These are phyloP conservation scores for Alloplasta piceator DNA, from an alignment of 2,888 invertebrate species.

Conservation along the genomic window DNA sequence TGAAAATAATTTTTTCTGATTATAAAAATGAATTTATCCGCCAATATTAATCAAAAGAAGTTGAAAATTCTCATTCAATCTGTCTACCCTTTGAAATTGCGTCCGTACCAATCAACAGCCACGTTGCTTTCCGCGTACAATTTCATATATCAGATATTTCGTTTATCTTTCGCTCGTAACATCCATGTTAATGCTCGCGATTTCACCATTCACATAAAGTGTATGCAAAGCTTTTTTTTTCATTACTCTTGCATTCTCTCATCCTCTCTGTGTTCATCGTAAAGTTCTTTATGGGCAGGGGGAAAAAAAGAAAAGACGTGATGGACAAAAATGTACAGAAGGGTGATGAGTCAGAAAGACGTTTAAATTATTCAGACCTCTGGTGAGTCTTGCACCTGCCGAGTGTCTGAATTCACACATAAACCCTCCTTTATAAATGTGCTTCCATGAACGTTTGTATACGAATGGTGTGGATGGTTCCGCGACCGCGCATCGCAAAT, in stretches of 20 bases:
- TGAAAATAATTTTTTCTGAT: too few relatives aligned
- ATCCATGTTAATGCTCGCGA: constrained; percentile 11
- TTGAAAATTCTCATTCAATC: constrained; percentile 14
- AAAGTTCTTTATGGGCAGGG: constrained; percentile 6
- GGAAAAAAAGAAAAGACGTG: constrained; percentile 9
- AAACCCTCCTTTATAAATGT: not conserved
- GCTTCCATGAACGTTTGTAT: not conserved
- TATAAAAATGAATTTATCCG: too few relatives aligned
- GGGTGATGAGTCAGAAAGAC: constrained; percentile 3
- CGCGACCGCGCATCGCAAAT: constrained; percentile 49
- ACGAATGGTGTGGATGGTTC: constrained; percentile 23
- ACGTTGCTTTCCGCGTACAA: not conserved
- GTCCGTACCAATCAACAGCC: not conserved
- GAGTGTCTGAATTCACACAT: constrained; percentile 4
- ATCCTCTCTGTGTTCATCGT: not conserved
- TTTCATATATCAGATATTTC: constrained; percentile 3
- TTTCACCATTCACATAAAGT: not conserved
- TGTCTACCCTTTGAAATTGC: constrained; percentile 5
- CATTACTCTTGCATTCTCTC: not conserved
- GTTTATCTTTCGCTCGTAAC: not conserved
- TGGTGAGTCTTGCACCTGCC: constrained; percentile 25
- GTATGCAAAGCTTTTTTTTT: not conserved
- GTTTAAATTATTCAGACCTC: constrained; percentile 47
- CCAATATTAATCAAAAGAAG: too few relatives aligned
- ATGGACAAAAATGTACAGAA: not conserved